phyloP scores from a whole-genome alignment of 2,888 invertebrate genomes.

The Sipunculus nudus region DNA sequence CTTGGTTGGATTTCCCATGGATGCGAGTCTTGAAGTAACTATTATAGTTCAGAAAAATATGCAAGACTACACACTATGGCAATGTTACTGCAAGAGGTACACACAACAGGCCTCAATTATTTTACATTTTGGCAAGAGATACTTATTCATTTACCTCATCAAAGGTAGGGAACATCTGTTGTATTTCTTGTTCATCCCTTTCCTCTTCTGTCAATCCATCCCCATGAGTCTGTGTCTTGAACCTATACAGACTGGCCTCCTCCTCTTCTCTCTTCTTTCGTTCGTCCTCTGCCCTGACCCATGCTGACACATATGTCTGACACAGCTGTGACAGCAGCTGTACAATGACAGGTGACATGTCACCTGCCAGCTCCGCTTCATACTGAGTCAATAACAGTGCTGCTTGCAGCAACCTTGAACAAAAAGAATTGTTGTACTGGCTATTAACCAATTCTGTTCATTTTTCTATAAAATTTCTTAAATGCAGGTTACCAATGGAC shows the following conservation, averaged over 20 bases:
- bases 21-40: no score
- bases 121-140: no score
- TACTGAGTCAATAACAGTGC: slow-evolving; percentile 78
- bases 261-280: slow-evolving; percentile 76
- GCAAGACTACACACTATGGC: no score
- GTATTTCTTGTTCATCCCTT: slow-evolving; percentile 59
- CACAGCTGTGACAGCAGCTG: slow-evolving; percentile 47
- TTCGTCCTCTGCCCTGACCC: slow-evolving; percentile 80
- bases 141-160: slow-evolving; percentile 59
- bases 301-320: slow-evolving; percentile 73
- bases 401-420: slow-evolving; percentile 65
- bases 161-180: slow-evolving; percentile 64
- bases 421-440: no score
- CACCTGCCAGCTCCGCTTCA: slow-evolving; percentile 71
- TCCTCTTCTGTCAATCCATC: slow-evolving; percentile 64
- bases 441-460: no score
- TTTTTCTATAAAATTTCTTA: no score
- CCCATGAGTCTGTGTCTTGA: slow-evolving; percentile 56
- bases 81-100: no score
- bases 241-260: slow-evolving; percentile 75
- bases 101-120: no score
- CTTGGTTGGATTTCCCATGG: no score
- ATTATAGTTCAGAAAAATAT: no score
- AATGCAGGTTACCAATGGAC: no score
- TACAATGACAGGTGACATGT: slow-evolving; percentile 40